Base-by-base conservation (phyloP, 2,888 invertebrate species). In the Chymomyza fuscimana region DNA sequence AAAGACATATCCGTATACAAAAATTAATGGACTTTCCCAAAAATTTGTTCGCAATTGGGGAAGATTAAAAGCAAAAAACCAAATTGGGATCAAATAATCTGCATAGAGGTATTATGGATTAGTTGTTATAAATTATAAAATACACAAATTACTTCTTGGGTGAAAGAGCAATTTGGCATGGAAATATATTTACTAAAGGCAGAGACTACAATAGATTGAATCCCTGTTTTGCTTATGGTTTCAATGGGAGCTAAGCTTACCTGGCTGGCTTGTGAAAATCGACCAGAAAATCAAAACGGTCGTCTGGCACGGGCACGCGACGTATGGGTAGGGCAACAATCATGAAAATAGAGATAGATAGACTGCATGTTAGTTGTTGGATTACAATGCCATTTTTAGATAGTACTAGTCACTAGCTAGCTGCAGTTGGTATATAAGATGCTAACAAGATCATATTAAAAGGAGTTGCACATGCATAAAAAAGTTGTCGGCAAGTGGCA, bases 221-320 rank as follows among this genome's bases (percentile, higher is more conserved):
- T 25, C 25, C 1, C 25, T 25, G 4, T 25, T 25, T 25, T 25
- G 25, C 25, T 25, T 3, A 25, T 73, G 70, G 73, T 69, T 80
- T 16, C 15, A 15, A 36, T 25, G n/a, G 0, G 1, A 16, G 56
- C 36, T 2, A 40, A 16, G 74, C 92, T 93, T 92, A 98, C 98
- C 98, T 99, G 65, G 93, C 94, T 74, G 99, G 99, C 92, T 99
- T 98, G 93, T 96, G 98, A 91, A 95, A 97, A 79, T 99, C 96
- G 92, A 96, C 96, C 54, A 99, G 94, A 92, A 94, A 99, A 89
- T 99, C 98, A 92, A 94, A 99, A 86, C 99, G 94, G 67, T 95
- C 94, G 92, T 99, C 99, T 3, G 99, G 99, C 7, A 99, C 99
- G 36, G 99, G 98, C 88, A 99, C 99, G 90, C 99, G 95, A 96